phyloP scores from a whole-genome alignment of 2,113 vertebrate species.

The Myrmophylax atrothorax region DNA sequence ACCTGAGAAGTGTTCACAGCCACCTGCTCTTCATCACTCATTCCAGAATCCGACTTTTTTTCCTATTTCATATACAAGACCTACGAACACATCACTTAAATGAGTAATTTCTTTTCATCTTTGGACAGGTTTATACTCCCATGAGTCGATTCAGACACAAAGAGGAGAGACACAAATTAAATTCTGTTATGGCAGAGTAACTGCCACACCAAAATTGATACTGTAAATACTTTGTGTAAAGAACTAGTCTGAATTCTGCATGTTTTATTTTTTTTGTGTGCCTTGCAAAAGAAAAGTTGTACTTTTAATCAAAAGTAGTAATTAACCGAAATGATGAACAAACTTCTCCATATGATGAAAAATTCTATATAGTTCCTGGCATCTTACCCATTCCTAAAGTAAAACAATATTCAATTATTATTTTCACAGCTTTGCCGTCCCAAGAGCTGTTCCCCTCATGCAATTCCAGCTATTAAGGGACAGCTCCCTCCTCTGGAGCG shows the following conservation, averaged over 20 bases:
- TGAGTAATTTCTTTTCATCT: neutral
- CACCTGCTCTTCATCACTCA: neutral
- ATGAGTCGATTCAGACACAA: neutral
- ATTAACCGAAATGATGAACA: neutral
- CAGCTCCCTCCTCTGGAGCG: conserved; percentile 58
- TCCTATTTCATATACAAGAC: neutral
- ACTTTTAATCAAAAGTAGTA: neutral
- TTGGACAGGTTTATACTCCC: neutral
- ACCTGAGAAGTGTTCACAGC: neutral
- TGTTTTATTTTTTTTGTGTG: neutral
- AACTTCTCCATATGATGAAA: neutral
- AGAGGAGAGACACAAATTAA: neutral
- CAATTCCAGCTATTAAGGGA: neutral
- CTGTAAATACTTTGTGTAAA: neutral
- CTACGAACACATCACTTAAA: neutral
- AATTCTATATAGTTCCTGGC: neutral
- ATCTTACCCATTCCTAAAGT: neutral
- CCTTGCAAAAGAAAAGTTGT: neutral
- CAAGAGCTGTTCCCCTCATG: neutral
- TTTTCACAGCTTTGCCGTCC: neutral
- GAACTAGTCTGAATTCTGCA: neutral
- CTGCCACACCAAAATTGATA: neutral
- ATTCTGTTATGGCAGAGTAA: neutral
- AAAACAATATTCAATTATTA: neutral
- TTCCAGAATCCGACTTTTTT: neutral